Conservation (phyloP, 2,113 vertebrate genomes). For the Alces alces region DNA sequence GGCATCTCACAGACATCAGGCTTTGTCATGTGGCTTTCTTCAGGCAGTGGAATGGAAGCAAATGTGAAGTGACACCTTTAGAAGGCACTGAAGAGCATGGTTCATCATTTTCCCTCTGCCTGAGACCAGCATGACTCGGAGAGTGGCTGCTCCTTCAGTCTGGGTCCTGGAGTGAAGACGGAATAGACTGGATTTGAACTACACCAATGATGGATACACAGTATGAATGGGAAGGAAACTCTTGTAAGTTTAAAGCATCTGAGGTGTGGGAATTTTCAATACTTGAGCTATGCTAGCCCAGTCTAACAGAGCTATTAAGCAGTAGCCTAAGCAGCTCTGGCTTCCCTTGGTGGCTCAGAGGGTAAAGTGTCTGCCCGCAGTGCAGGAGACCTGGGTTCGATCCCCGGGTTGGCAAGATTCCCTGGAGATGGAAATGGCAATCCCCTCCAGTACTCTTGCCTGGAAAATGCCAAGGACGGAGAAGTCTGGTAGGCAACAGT, state of each 20-base stretch:
- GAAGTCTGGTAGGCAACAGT: neutral
- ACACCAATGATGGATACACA: neutral
- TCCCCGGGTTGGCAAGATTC: neutral
- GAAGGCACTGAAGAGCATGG: neutral
- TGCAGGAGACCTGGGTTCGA: neutral
- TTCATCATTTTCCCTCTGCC: neutral
- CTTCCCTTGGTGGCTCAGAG: neutral
- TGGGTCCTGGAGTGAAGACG: neutral
- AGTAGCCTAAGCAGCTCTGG: neutral
- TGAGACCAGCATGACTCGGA: neutral
- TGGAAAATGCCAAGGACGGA: neutral
- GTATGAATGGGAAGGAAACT: neutral
- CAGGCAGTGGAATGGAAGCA: neutral
- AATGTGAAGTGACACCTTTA: neutral
- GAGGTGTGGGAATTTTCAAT: neutral
- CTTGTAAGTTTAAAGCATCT: neutral
- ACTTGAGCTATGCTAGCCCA: neutral
- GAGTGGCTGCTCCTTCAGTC: neutral
- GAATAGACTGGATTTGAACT: neutral
- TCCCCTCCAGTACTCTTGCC: neutral
- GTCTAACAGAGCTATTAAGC: neutral
- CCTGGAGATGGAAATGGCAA: neutral
- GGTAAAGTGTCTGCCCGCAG: fast-evolving
- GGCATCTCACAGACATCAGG: neutral
- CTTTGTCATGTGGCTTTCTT: neutral